Evolutionary conservation across 2,797 vertebrate species (phyloP).

Genomic region (Orientallactaga sibirica): DNA sequence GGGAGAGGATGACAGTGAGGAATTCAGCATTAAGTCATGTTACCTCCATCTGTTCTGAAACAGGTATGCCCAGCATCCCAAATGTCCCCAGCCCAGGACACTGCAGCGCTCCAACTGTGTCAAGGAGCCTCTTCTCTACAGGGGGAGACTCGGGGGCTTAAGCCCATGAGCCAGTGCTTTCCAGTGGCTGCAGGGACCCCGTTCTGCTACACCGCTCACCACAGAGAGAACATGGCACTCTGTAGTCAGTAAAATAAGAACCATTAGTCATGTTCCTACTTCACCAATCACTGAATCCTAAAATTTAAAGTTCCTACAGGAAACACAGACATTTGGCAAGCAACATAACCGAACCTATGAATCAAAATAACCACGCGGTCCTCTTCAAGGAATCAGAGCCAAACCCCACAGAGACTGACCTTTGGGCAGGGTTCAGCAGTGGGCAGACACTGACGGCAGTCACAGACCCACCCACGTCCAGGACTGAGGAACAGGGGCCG

Average conservation of each 20-base stretch:
- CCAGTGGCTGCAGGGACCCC: neutral
- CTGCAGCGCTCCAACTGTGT: neutral
- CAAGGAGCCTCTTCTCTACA: neutral
- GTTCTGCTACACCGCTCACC: neutral
- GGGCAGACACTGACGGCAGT: conserved; percentile 93
- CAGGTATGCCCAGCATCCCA: neutral
- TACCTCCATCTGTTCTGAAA: neutral
- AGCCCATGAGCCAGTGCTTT: neutral
- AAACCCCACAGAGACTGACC: conserved; percentile 87
- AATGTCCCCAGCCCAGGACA: neutral
- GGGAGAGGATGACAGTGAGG: neutral
- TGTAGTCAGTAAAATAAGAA: conserved; percentile 15
- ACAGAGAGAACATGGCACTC: neutral
- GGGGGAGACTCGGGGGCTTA: neutral
- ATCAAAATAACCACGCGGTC: neutral
- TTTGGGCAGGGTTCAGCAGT: conserved; percentile 87
- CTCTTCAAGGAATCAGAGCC: neutral
- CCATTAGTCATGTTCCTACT: neutral
- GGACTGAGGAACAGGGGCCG: conserved; percentile 92
- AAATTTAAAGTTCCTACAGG: conserved; percentile 62
- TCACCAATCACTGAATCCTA: neutral
- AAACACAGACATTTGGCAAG: conserved; percentile 45
- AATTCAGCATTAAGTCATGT: conserved; percentile 26
- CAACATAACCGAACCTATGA: neutral
- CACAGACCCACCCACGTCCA: conserved; percentile 95